Base-by-base conservation (phyloP, 2,797 vertebrate genomes). In the Momotus momota region DNA sequence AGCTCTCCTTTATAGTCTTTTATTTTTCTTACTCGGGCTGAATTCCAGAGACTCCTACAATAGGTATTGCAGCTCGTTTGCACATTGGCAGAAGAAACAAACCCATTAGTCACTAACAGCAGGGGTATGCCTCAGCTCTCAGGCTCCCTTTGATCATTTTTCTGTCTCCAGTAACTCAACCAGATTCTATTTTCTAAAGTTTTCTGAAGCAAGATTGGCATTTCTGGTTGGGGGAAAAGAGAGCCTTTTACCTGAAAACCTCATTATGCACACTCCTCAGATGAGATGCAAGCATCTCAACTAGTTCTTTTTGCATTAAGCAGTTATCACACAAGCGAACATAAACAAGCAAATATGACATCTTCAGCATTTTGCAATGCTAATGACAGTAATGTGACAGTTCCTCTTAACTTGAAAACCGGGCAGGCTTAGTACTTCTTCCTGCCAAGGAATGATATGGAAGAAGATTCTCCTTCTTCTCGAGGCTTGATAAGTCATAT, bases 51-150 rank as follows among this genome's bases (percentile, higher is more conserved):
- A 22, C 26, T 67, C 48, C 75, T 75, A 81, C 87, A 94, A 66
- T 94, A 91, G 95, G 89, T 86, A 90, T 25, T 75, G 91, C 80
- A 57, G 77, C 85, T 94, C 62, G 1, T 93, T 93, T 93, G 62
- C 8, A 2, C 35, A 0, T 70, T 94, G 80, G 89, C 87, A 94
- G 91, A 88, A 93, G 94, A 95, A 96, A 93, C 91, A 95, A 95
- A 80, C 73, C 82, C 85, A 91, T 96, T 93, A 97, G 87, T 90
- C 85, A 72, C 87, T 95, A 96, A 83, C 96, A 96, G 96, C 85
- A 64, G 96, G 93, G 92, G 82, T 83, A 93, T 90, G 80, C n/a
- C 85, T 94, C 71, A 81, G 65, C 89, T 81, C 87, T 81, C 35
- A 55, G 2, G 3, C 54, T 95, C 40, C 46, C 87, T 94, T 95